Base-by-base conservation (phyloP, 2,113 vertebrate genomes). In the Leptobrachium ailaonicum region DNA sequence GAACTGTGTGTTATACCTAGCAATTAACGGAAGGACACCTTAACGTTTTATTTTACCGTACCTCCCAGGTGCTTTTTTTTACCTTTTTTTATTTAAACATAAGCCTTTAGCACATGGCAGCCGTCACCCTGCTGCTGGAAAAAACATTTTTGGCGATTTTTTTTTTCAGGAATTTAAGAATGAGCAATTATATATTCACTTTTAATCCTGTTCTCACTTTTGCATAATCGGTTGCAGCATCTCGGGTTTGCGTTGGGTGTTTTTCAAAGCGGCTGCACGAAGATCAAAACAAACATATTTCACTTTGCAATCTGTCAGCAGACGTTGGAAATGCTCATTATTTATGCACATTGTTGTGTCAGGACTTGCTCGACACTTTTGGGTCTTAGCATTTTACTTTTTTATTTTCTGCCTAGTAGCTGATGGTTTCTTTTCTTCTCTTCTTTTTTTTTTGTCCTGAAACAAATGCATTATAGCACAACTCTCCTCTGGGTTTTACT, bases 331-430 rank as follows among this genome's bases (percentile, higher is more conserved):
- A n/a, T 14, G 10, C 58, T 64, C 43, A 75, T 75, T 75, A 75
- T 75, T 40, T 75, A 75, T 75, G 58, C 73, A 11, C 40, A 6
- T n/a, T 11, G 10, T 60, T 44, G 9, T 75, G 73, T 66, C 42
- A 43, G 73, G 58, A 10, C 73, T 44, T 64, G 73, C 60, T 20
- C 41, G 43, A 32, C 50, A 53, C 40, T 71, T 50, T 60, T 32
- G 20, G 13, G 10, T 60, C 56, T 60, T 12, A 60, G 9, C 13
- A 60, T 60, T 8, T 14, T 32, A 32, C 20, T 32, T 32, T 32
- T 32, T 32, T 32, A 32, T 32, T 32, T 32, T 32, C 20, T 32
- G 20, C 20, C 20, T 32, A 32, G 20, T 32, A 32, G 20, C 20
- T 32, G 20, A 32, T 32, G 20, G 20, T 32, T 32, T 32, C 20